Percentiles rank a stretch among this genome's conserved stretches.
These are phyloP conservation scores for Hirtodrosophila histrioides DNA, from an alignment of 2,888 invertebrate species.

Conservation along the genomic window DNA sequence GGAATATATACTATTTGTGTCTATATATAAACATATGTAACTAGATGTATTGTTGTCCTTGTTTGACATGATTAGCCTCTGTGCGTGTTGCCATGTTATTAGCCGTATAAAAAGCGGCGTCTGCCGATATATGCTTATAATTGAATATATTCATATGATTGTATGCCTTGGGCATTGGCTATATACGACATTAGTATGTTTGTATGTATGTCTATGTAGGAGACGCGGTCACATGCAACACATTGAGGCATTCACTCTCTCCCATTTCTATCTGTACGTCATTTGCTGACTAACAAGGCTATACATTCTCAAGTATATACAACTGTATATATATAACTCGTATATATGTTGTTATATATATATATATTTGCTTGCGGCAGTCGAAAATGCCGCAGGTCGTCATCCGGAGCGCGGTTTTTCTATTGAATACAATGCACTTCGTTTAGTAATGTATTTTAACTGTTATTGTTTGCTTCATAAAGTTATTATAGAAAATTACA, in stretches of 20 bases:
- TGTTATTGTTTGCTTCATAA: no score
- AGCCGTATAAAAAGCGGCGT: slow-evolving; percentile 44
- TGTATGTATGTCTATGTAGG: slow-evolving; percentile 14
- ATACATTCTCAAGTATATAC: slow-evolving; percentile 8
- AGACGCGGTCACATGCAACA: slow-evolving; percentile 36
- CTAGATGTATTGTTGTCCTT: slow-evolving; percentile 34
- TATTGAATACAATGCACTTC: no score
- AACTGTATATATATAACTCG: not conserved
- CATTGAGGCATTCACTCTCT: slow-evolving; percentile 29
- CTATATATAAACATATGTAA: slow-evolving; percentile 1
- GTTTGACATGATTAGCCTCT: slow-evolving; percentile 28
- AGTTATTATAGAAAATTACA: no score
- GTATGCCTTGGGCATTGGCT: slow-evolving; percentile 53
- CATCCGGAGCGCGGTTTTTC: not conserved
- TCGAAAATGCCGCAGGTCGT: slow-evolving; percentile 1
- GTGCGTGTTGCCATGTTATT: slow-evolving; percentile 56
- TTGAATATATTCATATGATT: slow-evolving; percentile 29
- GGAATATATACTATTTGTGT: not conserved
- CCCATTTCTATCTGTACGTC: slow-evolving; percentile 51
- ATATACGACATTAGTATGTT: slow-evolving; percentile 38
- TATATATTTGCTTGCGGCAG: not conserved
- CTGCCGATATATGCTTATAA: slow-evolving; percentile 41
- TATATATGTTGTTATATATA: not conserved
- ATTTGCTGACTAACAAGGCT: slow-evolving; percentile 54
- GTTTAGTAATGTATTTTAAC: no score